Evolutionary conservation across 2,797 vertebrate species (phyloP), one percentile per base, ranked within the genome.

Genomic region (Mus minutoides): DNA sequence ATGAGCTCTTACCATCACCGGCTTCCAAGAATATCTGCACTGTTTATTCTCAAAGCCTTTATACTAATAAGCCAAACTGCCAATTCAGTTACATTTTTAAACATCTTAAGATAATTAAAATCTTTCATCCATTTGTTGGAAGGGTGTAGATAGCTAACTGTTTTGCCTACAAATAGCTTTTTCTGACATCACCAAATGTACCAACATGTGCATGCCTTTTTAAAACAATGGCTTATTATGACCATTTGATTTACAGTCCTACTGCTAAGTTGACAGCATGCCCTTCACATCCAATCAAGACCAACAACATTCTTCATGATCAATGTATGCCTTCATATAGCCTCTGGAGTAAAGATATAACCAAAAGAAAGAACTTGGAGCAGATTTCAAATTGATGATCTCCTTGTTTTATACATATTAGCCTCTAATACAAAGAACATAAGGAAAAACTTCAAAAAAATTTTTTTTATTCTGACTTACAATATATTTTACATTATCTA

Each of bases 121-220:
- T 56, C 29, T 40, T 92, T 49, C 71, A 58, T 92, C 83, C 26
- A 76, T 82, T 37, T 88, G 43, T 75, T 78, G 13, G 88, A 91
- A 77, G 22, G 80, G 2, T 82, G 19, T 13, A 62, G 46, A 88
- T 71, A 22, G 31, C 8, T 93, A 67, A 91, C 37, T 31, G 79
- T 43, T 90, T 75, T 87, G 29, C 67, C 60, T 31, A 92, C 60
- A 91, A 94, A 52, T 5, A 94, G 54, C 24, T 71, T 96, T 94
- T 80, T n/a, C 77, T 71, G 78, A 76, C 43, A 90, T 54, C 80
- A 46, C 62, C 73, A 90, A 91, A 76, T n/a, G 79, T 43, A 73
- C n/a, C 21, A 92, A 86, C 64, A 93, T 22, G 54, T 26, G n/a
- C 17, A 71, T 46, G 43, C 17, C 83, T 83, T 88, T 88, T 76